phyloP scores from a whole-genome alignment of 2,797 vertebrate species.

The Paratrypauchen microcephalus region DNA sequence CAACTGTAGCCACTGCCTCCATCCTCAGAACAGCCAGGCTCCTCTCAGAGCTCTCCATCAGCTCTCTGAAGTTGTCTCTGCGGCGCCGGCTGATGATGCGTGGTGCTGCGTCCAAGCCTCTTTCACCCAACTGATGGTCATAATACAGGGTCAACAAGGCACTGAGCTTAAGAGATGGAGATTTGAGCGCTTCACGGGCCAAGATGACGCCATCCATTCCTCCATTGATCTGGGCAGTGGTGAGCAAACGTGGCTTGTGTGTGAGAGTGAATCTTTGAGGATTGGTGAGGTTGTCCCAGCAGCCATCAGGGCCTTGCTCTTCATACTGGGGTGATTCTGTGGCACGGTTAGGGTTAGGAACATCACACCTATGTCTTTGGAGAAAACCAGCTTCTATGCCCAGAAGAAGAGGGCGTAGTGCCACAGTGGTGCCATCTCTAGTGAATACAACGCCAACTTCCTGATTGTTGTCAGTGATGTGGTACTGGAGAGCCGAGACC shows the following conservation, averaged over 20 bases:
- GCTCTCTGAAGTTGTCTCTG: constrained; percentile 68
- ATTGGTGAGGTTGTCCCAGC: constrained; percentile 79
- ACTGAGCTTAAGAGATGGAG: constrained; percentile 58
- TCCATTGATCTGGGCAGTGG: constrained; percentile 80
- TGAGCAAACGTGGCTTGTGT: constrained; percentile 57
- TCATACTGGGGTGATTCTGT: neutral
- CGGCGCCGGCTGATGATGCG: constrained; percentile 64
- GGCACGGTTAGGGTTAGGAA: constrained; percentile 53
- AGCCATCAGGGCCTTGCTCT: constrained; percentile 75
- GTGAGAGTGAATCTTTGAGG: constrained; percentile 80
- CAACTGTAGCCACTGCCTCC: constrained; percentile 62
- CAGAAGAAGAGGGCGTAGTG: constrained; percentile 77
- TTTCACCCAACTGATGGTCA: constrained; percentile 37
- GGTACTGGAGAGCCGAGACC: constrained; percentile 50
- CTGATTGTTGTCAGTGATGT: constrained; percentile 29
- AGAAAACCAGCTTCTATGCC: constrained; percentile 79
- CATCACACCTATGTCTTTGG: constrained; percentile 4
- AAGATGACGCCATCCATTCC: constrained; percentile 85
- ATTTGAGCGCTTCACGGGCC: constrained; percentile 46
- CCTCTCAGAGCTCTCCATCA: constrained; percentile 1
- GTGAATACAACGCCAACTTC: constrained; percentile 82
- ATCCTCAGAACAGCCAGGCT: constrained; percentile 46
- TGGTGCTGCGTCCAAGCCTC: constrained; percentile 59
- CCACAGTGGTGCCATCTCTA: constrained; percentile 84
- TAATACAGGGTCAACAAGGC: constrained; percentile 82